These are phyloP conservation scores for Sparus aurata DNA, from an alignment of 2,797 vertebrate species.

Conservation along the genomic window DNA sequence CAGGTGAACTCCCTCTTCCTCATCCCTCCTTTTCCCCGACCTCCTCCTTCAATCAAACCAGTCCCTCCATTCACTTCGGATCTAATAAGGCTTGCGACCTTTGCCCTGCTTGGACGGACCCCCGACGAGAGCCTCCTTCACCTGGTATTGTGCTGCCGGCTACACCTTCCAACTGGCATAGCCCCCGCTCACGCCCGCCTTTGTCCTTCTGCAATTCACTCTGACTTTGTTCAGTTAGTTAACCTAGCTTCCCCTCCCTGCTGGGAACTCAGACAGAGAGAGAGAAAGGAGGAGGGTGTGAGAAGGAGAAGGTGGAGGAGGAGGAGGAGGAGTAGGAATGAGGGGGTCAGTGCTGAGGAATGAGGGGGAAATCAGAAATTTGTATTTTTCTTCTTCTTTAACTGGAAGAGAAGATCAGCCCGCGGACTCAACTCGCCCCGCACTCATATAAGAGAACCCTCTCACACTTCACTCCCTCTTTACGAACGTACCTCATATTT, in stretches of 20 bases:
- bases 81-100: conserved; percentile 91
- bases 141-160: conserved; percentile 90
- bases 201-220: conserved; percentile 90
- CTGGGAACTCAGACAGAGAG: conserved; percentile 80
- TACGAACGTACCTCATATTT: conserved; percentile 21
- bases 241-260: conserved; percentile 94
- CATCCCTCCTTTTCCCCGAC: conserved; percentile 45
- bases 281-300: conserved; percentile 51
- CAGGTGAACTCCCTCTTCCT: conserved; percentile 67
- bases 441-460: conserved; percentile 30
- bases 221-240: conserved; percentile 95
- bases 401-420: conserved; percentile 8
- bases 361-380: conserved; percentile 54
- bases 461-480: conserved; percentile 24
- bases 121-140: conserved; percentile 88
- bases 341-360: conserved; percentile 28
- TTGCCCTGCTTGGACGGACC: conserved; percentile 83
- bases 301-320: conserved; percentile 30
- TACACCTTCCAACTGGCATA: conserved; percentile 89
- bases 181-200: conserved; percentile 86
- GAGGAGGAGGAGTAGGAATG: neutral
- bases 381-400: conserved; percentile 25
- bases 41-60: conserved; percentile 75
- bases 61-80: conserved; percentile 83
- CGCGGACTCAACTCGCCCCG: conserved; percentile 19